phyloP scores from a whole-genome alignment of 2,113 vertebrate genomes.

The Cyprinus carpio region DNA sequence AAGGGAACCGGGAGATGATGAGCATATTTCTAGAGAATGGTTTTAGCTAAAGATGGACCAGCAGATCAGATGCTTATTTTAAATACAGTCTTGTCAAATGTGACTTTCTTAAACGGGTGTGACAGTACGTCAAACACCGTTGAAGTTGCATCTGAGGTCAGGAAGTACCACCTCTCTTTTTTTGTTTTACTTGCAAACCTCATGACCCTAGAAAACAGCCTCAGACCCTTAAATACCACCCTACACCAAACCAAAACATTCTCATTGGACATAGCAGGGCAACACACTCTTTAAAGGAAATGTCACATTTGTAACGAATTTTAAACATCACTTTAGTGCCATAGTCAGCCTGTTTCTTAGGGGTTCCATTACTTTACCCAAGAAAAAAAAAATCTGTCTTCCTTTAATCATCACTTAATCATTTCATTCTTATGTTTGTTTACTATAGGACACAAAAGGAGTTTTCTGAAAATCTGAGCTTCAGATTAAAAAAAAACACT shows the following conservation, averaged over 20 bases:
- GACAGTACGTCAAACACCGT: neutral
- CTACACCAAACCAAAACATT: neutral
- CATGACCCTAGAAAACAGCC: slow-evolving; percentile 3
- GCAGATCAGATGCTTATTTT: neutral
- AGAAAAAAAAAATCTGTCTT: neutral
- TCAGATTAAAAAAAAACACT: too few relatives aligned
- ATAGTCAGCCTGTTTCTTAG: neutral
- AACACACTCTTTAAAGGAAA: neutral
- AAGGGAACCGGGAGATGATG: neutral
- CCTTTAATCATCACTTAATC: neutral
- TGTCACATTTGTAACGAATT: neutral
- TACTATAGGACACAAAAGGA: too few relatives aligned
- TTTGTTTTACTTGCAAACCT: neutral
- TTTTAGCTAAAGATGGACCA: neutral
- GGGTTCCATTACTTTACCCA: neutral
- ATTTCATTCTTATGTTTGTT: neutral
- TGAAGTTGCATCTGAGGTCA: neutral
- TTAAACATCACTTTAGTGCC: neutral
- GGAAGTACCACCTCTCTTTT: neutral
- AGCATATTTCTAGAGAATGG: neutral
- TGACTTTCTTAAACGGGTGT: neutral
- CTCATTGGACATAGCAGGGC: neutral
- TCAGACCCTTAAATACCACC: neutral
- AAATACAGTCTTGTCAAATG: neutral
- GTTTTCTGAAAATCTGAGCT: too few relatives aligned